Conservation (phyloP, 1,140 invertebrate species). For the Lethocerus indicus region DNA sequence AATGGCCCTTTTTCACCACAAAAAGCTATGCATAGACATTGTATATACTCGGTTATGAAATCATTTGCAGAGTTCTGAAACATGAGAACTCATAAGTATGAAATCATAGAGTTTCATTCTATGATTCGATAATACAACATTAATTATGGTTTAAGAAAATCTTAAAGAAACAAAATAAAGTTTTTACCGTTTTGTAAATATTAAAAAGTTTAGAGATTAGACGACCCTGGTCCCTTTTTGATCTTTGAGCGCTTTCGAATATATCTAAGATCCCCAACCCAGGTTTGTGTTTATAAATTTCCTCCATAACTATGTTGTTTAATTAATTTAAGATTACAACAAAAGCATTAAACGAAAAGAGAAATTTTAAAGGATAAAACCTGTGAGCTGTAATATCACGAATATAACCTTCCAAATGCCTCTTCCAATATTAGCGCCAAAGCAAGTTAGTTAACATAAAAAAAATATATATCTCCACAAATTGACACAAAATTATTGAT, state of each 20-base stretch:
- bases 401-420: too few relatives aligned
- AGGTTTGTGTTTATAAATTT: not conserved
- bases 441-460: too few relatives aligned
- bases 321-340: too few relatives aligned
- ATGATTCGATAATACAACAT: not conserved
- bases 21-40: not conserved
- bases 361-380: too few relatives aligned
- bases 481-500: too few relatives aligned
- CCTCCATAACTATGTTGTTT: too few relatives aligned
- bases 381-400: too few relatives aligned
- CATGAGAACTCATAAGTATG: not conserved
- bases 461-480: too few relatives aligned
- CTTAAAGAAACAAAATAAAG: not conserved
- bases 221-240: too few relatives aligned
- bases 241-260: slow-evolving; percentile 1
- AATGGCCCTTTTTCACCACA: too few relatives aligned
- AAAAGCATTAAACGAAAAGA: too few relatives aligned
- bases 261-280: not conserved
- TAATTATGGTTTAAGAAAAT: not conserved
- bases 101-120: not conserved
- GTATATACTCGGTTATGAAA: not conserved
- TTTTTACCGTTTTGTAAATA: slow-evolving; percentile 2
- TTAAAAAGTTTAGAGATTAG: not conserved
- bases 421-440: too few relatives aligned
- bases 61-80: not conserved